Percentiles rank a stretch among this genome's conserved stretches.
phyloP scores from a whole-genome alignment of 1,140 invertebrate species.

The Brachionus rotundiformis region DNA sequence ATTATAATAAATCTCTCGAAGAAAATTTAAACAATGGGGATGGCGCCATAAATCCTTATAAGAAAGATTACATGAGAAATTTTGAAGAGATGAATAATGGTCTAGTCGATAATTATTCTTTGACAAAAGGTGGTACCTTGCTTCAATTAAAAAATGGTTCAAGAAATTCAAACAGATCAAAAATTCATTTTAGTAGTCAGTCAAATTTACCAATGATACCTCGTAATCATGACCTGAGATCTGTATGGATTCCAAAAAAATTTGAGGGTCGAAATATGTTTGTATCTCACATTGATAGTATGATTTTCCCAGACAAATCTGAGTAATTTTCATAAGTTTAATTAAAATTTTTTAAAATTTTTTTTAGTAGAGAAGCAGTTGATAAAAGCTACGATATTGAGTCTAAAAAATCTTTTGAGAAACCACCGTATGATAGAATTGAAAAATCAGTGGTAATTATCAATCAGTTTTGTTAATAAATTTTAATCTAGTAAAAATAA shows the following conservation, averaged over 20 bases:
- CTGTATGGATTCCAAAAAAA: conserved; percentile 51
- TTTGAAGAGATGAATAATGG: conserved; percentile 48
- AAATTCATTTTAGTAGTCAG: conserved; percentile 2
- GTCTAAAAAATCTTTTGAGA: conserved; percentile 12
- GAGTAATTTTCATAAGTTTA: conserved; percentile 4
- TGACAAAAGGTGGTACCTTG: conserved; percentile 18
- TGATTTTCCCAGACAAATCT: conserved; percentile 44
- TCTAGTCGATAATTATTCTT: conserved; percentile 35
- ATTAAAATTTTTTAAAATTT: not conserved
- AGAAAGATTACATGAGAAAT: conserved; percentile 22
- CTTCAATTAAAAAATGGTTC: conserved; percentile 6
- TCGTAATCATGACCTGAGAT: conserved; percentile 44
- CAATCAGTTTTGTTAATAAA: too few species aligned
- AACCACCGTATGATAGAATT: not conserved
- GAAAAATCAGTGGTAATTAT: conserved; percentile 40
- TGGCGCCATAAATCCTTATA: not conserved
- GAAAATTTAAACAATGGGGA: not conserved
- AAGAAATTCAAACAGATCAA: conserved; percentile 3
- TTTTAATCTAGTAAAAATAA: too few species aligned
- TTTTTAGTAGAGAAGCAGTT: not conserved
- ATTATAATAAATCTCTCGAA: not conserved
- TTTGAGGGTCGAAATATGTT: conserved; percentile 47
- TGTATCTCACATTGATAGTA: conserved; percentile 48
- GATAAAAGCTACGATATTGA: conserved; percentile 4
- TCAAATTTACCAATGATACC: conserved; percentile 11